These are phyloP conservation scores for Eudyptes chrysolophus DNA, from an alignment of 2,113 vertebrate species.

Conservation along the genomic window DNA sequence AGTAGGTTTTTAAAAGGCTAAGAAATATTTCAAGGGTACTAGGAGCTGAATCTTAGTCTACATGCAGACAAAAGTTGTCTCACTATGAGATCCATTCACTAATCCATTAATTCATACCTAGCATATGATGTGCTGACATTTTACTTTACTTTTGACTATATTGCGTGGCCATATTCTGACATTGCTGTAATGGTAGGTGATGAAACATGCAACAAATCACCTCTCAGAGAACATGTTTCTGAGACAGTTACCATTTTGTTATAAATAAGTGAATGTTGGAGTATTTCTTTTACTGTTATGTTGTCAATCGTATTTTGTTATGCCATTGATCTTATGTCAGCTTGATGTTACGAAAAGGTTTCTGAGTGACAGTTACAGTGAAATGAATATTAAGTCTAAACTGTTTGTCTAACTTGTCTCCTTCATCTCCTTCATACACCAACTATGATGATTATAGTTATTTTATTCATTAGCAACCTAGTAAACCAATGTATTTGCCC, in stretches of 20 bases:
- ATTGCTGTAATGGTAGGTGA: background rate
- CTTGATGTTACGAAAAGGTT: background rate
- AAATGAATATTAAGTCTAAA: background rate
- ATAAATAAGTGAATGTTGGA: background rate
- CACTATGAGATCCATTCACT: background rate
- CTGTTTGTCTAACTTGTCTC: background rate
- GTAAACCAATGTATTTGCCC: background rate
- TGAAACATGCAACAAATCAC: background rate
- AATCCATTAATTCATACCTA: background rate
- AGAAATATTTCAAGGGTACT: background rate
- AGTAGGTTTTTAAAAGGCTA: background rate
- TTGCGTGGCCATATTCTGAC: background rate
- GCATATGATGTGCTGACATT: background rate
- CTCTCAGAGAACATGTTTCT: background rate
- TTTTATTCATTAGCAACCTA: background rate
- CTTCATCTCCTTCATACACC: background rate
- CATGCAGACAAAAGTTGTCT: background rate
- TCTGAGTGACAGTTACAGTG: background rate
- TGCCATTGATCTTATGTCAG: constrained; percentile 1
- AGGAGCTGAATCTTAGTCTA: background rate
- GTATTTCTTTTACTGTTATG: background rate
- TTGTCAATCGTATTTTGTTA: background rate
- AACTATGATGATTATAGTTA: background rate
- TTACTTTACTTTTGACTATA: background rate
- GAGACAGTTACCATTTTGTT: background rate